Conservation (phyloP, 2,113 vertebrate species). For the Oryzias curvinotus region DNA sequence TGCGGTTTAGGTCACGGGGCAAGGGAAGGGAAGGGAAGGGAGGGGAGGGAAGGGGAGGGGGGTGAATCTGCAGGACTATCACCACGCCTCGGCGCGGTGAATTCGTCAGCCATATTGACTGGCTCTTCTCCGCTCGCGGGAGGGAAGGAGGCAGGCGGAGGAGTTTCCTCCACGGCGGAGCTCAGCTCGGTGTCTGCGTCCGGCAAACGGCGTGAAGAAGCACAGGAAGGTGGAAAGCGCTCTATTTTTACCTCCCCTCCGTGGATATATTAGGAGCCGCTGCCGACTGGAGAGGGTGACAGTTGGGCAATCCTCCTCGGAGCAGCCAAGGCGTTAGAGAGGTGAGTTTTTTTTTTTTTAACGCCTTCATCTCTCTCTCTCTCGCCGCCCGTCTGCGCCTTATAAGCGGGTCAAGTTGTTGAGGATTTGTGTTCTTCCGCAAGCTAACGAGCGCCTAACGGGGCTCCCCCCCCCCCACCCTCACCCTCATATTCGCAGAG, state of each 20-base stretch:
- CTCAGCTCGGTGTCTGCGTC: slow-evolving; percentile 19
- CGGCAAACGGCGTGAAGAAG: slow-evolving; percentile 35
- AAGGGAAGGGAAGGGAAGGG: slow-evolving; percentile 2
- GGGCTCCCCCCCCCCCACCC: too few relatives aligned
- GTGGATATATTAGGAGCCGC: slow-evolving; percentile 54
- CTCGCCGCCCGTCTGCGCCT: slow-evolving; percentile 2
- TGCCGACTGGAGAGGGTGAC: slow-evolving; percentile 42
- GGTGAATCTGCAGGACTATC: slow-evolving; percentile 52
- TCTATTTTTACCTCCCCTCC: slow-evolving; percentile 56
- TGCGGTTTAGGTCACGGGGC: slow-evolving; percentile 35
- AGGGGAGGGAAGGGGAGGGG: slow-evolving; percentile 7
- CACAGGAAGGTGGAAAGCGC: slow-evolving; percentile 31
- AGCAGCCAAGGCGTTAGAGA: slow-evolving; percentile 40
- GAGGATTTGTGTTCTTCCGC: slow-evolving; percentile 29
- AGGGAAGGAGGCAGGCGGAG: slow-evolving; percentile 27
- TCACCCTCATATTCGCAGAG: slow-evolving; percentile 7
- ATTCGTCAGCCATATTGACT: slow-evolving; percentile 69
- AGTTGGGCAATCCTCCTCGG: slow-evolving; percentile 43
- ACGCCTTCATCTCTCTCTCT: slow-evolving; percentile 35
- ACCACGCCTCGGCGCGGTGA: slow-evolving; percentile 61
- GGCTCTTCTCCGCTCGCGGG: slow-evolving; percentile 38
- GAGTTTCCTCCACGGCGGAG: slow-evolving; percentile 16
- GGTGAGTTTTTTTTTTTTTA: slow-evolving; percentile 44
- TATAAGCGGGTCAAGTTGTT: slow-evolving; percentile 32
- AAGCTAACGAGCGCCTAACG: slow-evolving; percentile 2